Evolutionary conservation across 1,140 invertebrate species (phyloP), one percentile per base, ranked within the genome.

Genomic region (Diabrotica virgifera): DNA sequence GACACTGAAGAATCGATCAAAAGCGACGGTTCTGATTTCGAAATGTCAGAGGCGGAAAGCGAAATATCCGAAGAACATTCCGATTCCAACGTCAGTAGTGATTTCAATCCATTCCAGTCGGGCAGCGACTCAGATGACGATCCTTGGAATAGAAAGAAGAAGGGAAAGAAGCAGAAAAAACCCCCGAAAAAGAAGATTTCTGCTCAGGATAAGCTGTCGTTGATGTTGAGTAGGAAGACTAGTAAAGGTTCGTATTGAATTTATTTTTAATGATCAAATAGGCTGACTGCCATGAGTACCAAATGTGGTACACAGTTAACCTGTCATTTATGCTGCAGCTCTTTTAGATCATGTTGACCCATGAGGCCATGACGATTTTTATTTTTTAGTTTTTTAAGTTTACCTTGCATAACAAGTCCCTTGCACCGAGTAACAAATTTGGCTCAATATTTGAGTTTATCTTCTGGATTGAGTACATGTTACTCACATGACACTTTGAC

Each of bases 21-120:
- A 67, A 83, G 81, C 63, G 84, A 83, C 0, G 83, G 81, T 24
- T 86, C 86, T 0, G 87, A 89, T 66, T 88, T 84, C 66, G 85
- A 88, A 74, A 77, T 87, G 66, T 84, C 82, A 12, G 78, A 78
- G 52, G 75, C 76, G 35, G 85, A 86, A 65, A 86, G 84, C 52
- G 85, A 86, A 52, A 84, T 85, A 82, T 85, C 63, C 36, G 83
- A 83, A 62, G 80, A 84, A 35, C 84, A 85, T 70, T 88, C 89
- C 60, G 88, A 90, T 71, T 88, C 87, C 61, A 86, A 89, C 70
- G 76, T 80, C 58, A 86, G 87, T 69, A 91, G 90, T 66, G 92
- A 96, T 81, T 94, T 91, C 76, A 96, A 96, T 85, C 93, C 93
- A 12, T 96, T 96, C 78, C 83, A 85, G 76, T 89, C 87, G 62